Percentiles rank a stretch among this genome's conserved stretches.
These are phyloP conservation scores for Corydoras sp. DNA, from an alignment of 2,113 vertebrate species.

Conservation along the genomic window DNA sequence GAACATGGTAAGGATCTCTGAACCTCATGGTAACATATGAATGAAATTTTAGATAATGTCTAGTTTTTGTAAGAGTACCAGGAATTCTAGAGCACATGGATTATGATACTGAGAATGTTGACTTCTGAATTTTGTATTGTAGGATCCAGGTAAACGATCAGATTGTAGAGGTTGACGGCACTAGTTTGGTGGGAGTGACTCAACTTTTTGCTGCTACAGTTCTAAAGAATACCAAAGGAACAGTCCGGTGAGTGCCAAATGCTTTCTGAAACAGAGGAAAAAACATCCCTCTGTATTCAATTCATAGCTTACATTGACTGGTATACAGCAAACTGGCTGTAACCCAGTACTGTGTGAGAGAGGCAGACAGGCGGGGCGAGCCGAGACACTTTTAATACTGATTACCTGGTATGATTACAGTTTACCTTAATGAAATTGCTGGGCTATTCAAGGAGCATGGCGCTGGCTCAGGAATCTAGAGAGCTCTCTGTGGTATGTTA, in stretches of 20 bases:
- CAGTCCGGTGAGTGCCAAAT: constrained; percentile 71
- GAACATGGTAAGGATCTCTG: no score
- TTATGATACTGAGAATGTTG: background rate
- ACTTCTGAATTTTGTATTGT: constrained; percentile 38
- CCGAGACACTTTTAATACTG: constrained; percentile 8
- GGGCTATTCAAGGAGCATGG: background rate
- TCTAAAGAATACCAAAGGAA: constrained; percentile 89
- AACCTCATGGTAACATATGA: no score
- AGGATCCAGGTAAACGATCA: constrained; percentile 89
- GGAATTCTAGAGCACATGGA: no score
- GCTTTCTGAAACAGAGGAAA: background rate
- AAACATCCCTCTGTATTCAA: no score
- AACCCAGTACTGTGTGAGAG: background rate
- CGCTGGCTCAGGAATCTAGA: background rate
- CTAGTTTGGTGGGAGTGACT: constrained; percentile 86
- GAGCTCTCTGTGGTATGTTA: constrained; percentile 19
- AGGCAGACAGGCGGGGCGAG: background rate
- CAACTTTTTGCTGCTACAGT: constrained; percentile 89
- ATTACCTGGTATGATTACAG: constrained; percentile 2
- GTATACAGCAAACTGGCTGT: background rate
- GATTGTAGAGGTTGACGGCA: constrained; percentile 86
- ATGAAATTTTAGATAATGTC: no score
- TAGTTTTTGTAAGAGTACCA: no score
- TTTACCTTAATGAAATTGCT: constrained; percentile 11
- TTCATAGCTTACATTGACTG: no score